Base-by-base conservation (phyloP, 2,113 vertebrate species). In the Hippocampus comes region DNA sequence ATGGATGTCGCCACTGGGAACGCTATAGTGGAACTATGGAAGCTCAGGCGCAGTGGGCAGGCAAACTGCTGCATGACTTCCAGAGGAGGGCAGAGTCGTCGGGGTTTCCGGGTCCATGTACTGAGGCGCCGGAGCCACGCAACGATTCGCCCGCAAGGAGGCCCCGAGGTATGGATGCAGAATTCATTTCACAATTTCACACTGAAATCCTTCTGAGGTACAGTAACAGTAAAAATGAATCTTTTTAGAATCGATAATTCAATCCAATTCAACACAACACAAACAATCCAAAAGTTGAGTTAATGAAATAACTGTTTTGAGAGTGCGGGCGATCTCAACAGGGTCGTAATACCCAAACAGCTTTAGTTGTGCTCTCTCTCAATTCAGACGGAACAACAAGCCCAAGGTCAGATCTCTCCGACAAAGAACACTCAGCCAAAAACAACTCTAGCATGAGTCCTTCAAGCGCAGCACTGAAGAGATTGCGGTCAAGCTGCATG, bases 21-120 rank as follows among this genome's bases (percentile, higher is more conserved):
- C 92, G 89, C 64, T 92, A 98, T 90, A 95, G 94, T 43, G 93
- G 93, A 71, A 95, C 96, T 46, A 97, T 98, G 96, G 97, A 97
- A 70, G 90, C 92, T 2, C 93, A 95, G n/a, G 92, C 91, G 3
- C 94, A 95, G 57, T 99, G 97, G 97, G 95, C 94, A 4, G 87
- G 91, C 73, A 94, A 93, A 68, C 83, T 99, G 82, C 91, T 96
- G 76, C 86, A 90, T 77, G 96, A 97, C 74, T 97, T 96, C 87
- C 94, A 95, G 86, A 91, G 65, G 77, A 89, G 92, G 90, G 82
- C 86, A 78, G 90, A 95, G 87, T 87, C 92, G 14, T 84, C 80
- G 8, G 88, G 88, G 43, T 82, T 93, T 61, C 90, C 91, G 7
- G 87, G 82, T 17, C 89, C 86, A 20, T 68, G 82, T 8, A 42